Evolutionary conservation across 2,113 vertebrate species (phyloP), one percentile per base, ranked within the genome.

Genomic region (Calonectris borealis): DNA sequence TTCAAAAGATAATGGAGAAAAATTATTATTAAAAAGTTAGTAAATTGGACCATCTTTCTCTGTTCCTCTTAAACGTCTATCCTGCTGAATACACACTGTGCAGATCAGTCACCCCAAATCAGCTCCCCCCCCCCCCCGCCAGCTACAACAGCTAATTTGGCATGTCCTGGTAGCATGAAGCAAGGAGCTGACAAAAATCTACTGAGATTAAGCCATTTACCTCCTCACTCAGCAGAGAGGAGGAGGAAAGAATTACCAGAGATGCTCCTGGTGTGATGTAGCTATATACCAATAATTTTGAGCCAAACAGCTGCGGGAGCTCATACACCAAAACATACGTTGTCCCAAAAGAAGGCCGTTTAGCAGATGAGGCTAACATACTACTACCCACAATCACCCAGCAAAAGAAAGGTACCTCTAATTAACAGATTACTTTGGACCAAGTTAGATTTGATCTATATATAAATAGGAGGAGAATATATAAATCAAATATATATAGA

Each of bases 291-390:
- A n/a, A 12, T 16, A 44, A 16, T 66, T 40, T 57, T 57, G 48
- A 57, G 34, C 24, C 46, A 29, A 75, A 84, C 57, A 77, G 78
- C 77, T 90, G 87, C 83, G 78, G 49, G 83, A 94, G 66, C 65
- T 82, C 61, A 27, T 11, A 64, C 32, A 71, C 51, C 77, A 68
- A 57, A 89, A 24, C 42, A 66, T 2, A 20, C 0, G 0, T 6
- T 38, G 16, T 60, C n/a, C 62, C 48, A 36, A 42, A 51, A 44
- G 49, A 22, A 2, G 1, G 55, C 60, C 68, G 52, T 34, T 68
- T 5, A 60, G 65, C 65, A 0, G 2, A 15, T 29, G 42, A 79
- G 25, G 48, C 11, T 58, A 21, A 40, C 0, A 1, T 10, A 31
- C 75, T 27, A 10, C 49, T 49, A 34, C 19, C 54, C 36, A 52